These are phyloP conservation scores for Trissonchulus sp. DNA, from an alignment of 2,888 invertebrate genomes.

Conservation along the genomic window DNA sequence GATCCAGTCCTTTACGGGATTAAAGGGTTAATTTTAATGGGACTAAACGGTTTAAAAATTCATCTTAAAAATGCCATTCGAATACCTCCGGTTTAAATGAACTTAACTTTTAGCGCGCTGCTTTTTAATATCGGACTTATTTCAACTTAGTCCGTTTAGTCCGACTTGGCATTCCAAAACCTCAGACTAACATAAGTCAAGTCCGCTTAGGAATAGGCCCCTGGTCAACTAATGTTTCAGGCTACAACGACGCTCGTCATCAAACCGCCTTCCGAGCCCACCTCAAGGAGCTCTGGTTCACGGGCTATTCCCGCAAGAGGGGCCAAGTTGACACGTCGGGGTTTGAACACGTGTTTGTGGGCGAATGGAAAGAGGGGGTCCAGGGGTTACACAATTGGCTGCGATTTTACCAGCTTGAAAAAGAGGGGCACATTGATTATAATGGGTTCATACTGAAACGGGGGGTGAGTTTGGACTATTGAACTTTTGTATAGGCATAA, in stretches of 20 bases:
- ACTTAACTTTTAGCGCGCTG: too few species aligned
- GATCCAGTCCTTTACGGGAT: too few species aligned
- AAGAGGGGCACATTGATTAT: conserved; percentile 34
- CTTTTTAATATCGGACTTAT: too few species aligned
- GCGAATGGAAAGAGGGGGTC: conserved; percentile 65
- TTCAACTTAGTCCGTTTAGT: too few species aligned
- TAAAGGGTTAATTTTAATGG: too few species aligned
- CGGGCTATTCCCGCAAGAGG: conserved; percentile 69
- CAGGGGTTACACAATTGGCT: conserved; percentile 84
- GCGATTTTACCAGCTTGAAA: conserved; percentile 70
- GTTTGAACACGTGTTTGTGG: conserved; percentile 84
- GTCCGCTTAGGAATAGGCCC: too few species aligned
- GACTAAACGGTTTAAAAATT: too few species aligned
- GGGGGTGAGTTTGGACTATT: conserved; percentile 30
- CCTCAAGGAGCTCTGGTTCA: conserved; percentile 58
- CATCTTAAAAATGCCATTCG: too few species aligned
- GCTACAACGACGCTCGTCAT: conserved; percentile 17
- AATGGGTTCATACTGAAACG: conserved; percentile 35
- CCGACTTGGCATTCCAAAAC: too few species aligned
- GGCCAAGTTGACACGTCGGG: conserved; percentile 73
- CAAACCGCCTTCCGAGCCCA: conserved; percentile 45
- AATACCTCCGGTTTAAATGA: too few species aligned
- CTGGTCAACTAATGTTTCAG: too few species aligned
- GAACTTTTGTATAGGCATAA: neutral
- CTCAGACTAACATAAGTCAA: too few species aligned